Evolutionary conservation across 2,888 invertebrate species (phyloP).

Genomic region (Scaptomyza reducta): DNA sequence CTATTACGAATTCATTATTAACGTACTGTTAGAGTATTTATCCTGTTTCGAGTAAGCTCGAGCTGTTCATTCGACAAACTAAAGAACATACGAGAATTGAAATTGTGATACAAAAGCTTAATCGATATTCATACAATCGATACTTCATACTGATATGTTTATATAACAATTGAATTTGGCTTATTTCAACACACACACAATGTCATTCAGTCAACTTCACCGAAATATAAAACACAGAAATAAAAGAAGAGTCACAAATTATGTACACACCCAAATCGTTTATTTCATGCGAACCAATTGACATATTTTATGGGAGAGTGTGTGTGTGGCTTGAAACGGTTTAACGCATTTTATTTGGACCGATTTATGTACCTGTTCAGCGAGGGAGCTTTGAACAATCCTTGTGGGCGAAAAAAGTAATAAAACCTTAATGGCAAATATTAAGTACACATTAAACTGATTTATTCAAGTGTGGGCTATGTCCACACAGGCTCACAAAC

Average conservation of each 20-base stretch:
- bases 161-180: no score
- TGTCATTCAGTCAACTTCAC: not conserved
- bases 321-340: conserved; percentile 14
- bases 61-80: no score
- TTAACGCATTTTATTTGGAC: conserved; percentile 22
- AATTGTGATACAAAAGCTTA: no score
- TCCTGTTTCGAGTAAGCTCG: no score
- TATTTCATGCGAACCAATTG: conserved; percentile 39
- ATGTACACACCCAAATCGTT: conserved; percentile 28
- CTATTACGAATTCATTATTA: not conserved
- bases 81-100: no score
- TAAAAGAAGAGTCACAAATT: conserved; percentile 19
- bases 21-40: no score
- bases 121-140: no score
- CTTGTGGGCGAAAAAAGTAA: conserved; percentile 42
- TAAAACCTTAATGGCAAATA: conserved; percentile 75
- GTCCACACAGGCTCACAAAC: conserved; percentile 5
- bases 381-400: conserved; percentile 8
- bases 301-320: conserved; percentile 43
- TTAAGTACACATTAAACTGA: conserved; percentile 75
- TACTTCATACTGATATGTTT: no score
- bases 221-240: not conserved
- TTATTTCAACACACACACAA: not conserved
- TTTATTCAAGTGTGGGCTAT: conserved; percentile 52
- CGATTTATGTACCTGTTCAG: conserved; percentile 54